Conservation (phyloP, 1,140 invertebrate species). For the Lasioglossum baleicum region DNA sequence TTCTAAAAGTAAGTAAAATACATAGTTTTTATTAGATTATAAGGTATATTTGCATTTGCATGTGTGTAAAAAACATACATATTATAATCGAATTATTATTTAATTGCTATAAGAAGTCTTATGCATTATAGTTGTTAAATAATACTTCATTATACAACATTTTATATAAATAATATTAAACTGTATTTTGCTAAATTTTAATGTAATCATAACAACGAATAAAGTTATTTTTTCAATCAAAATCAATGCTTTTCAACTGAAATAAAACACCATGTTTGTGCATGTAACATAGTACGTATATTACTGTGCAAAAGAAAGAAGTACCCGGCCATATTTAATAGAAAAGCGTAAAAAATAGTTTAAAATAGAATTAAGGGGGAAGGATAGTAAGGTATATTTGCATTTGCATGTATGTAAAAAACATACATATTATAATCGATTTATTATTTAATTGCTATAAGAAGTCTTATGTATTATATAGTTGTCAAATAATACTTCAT, state of each 20-base stretch:
- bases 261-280: conserved; percentile 38
- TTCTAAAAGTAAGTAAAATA: conserved; percentile 56
- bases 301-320: too few relatives aligned
- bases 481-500: too few relatives aligned
- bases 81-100: conserved; percentile 50
- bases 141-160: conserved; percentile 40
- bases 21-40: too few relatives aligned
- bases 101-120: conserved; percentile 45
- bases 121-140: conserved; percentile 44
- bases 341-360: too few relatives aligned
- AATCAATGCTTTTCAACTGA: conserved; percentile 1
- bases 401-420: too few relatives aligned
- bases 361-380: too few relatives aligned
- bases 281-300: conserved; percentile 14
- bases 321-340: too few relatives aligned
- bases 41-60: conserved; percentile 52
- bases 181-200: conserved; percentile 49
- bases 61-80: conserved; percentile 47
- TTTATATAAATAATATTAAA: conserved; percentile 15
- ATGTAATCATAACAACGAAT: conserved; percentile 49
- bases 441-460: too few relatives aligned
- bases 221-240: conserved; percentile 45
- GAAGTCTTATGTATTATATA: too few relatives aligned
- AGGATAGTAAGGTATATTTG: too few relatives aligned
- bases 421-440: too few relatives aligned